Conservation (phyloP, 2,797 vertebrate species). For the Helostoma temminkii region DNA sequence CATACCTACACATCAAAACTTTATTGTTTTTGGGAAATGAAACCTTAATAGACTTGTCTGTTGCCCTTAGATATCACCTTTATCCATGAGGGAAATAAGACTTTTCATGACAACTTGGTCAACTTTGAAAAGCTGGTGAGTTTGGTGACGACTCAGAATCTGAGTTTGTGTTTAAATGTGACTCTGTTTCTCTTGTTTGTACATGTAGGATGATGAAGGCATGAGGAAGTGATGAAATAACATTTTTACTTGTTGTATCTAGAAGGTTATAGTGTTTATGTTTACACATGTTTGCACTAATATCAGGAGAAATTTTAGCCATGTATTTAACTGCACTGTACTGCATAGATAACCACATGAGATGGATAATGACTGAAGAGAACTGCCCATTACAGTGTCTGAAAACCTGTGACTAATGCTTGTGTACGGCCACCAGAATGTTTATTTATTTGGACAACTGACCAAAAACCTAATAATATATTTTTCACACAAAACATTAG, state of each 20-base stretch:
- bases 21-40: constrained; percentile 11
- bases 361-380: too few relatives aligned
- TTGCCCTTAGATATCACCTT: constrained; percentile 93
- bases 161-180: not conserved
- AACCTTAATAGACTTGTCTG: constrained; percentile 2
- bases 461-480: too few relatives aligned
- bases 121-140: constrained; percentile 99
- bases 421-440: too few relatives aligned
- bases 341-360: too few relatives aligned
- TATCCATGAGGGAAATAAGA: constrained; percentile 99
- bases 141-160: constrained; percentile 13
- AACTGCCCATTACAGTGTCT: too few relatives aligned
- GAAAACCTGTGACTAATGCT: too few relatives aligned
- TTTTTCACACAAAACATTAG: too few relatives aligned
- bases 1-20: constrained; percentile 4
- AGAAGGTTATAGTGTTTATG: not conserved
- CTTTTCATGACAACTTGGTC: constrained; percentile 97
- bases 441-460: too few relatives aligned
- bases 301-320: too few relatives aligned
- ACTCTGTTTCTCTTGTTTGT: not conserved
- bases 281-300: not conserved
- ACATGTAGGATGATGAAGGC: not conserved
- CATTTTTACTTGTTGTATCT: not conserved
- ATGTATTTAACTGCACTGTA: too few relatives aligned
- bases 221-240: not conserved